phyloP scores from a whole-genome alignment of 1,140 invertebrate genomes.

The Brachionus plicatilis region DNA sequence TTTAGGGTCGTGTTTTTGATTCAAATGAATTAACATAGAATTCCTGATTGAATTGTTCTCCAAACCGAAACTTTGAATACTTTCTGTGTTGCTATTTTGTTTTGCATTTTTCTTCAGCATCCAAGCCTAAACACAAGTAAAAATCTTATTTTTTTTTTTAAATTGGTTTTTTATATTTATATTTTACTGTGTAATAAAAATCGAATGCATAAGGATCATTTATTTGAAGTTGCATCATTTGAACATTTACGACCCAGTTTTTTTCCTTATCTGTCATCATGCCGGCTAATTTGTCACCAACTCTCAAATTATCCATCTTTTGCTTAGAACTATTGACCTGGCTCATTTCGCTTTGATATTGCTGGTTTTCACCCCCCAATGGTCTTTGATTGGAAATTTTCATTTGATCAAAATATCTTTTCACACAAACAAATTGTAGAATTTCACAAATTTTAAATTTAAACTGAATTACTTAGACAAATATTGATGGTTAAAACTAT shows the following conservation, averaged over 20 bases:
- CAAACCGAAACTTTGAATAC: not conserved
- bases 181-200: constrained; percentile 57
- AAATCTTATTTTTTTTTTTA: not conserved
- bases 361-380: not conserved
- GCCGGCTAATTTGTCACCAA: constrained; percentile 72
- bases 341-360: not conserved
- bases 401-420: not conserved
- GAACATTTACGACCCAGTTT: constrained; percentile 86
- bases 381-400: not conserved
- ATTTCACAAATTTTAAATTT: too few relatives aligned
- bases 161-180: not conserved
- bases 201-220: constrained; percentile 59
- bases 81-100: not conserved
- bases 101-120: constrained; percentile 3
- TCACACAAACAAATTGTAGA: not conserved
- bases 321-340: not conserved
- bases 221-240: constrained; percentile 70
- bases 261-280: constrained; percentile 84
- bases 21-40: constrained; percentile 49
- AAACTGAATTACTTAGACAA: not conserved
- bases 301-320: not conserved
- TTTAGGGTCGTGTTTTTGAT: constrained; percentile 49
- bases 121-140: not conserved
- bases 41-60: not conserved
- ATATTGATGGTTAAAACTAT: not conserved